Evolutionary conservation across 2,888 invertebrate species (phyloP), one percentile per base, ranked within the genome.

Genomic region (Harpagoxenus sublaevis): DNA sequence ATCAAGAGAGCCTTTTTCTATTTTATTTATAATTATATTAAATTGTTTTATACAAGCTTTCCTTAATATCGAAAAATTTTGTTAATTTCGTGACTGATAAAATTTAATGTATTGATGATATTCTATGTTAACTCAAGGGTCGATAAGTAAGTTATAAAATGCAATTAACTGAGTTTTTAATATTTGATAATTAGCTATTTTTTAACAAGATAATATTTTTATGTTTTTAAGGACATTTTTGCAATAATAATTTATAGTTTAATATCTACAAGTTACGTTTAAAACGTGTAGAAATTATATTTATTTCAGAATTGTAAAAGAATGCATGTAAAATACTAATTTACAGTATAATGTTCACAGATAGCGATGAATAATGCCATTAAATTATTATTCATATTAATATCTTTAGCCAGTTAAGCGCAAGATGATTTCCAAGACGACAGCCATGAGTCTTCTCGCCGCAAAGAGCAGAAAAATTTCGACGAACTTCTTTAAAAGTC

Each of bases 401-500:
- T 60, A 57, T 28, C 45, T 71, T 48, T 79, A 70, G 10, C 12
- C 55, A 48, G 35, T 79, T 73, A 48, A 79, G 39, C 31, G 18
- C 48, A 45, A 28, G 73, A 60, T 2, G 28, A 73, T 60, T 73
- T 79, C n/a, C 18, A 35, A 57, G 12, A 31, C 45, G 57, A 73
- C 45, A 79, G 35, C 12, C 23, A 55, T 31, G 63, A 83, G 28
- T 75, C 31, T 57, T 60, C 28, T 48, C 18, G n/a, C 18, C 57
- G 45, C 55, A 81, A 60, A 74, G 78, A 53, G 39, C 35, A 83
- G 39, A 66, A 83, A 78, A 83, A 79, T 83, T 68, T 66, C 66
- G 65, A 45, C 23, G 65, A 78, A 65, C 79, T 77, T 28, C 48
- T 77, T 79, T 79, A 70, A 84, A 79, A 79, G 81, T 84, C 83